phyloP scores from a whole-genome alignment of 1,140 invertebrate genomes.

The Philopotamus ludificatus region DNA sequence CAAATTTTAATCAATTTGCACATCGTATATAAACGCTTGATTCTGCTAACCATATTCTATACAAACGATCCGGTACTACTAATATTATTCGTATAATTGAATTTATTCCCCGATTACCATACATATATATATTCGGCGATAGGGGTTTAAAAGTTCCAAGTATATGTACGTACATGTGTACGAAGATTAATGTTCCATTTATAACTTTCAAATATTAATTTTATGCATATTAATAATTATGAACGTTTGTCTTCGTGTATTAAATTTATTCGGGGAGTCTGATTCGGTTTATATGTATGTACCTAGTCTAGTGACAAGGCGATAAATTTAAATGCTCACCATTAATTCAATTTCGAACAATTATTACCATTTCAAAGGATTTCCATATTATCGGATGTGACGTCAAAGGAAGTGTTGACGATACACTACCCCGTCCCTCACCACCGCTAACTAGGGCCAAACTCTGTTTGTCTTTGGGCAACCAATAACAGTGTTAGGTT shows the following conservation, averaged over 20 bases:
- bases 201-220: too few species aligned
- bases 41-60: not conserved
- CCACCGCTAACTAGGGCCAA: too few species aligned
- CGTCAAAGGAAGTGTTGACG: slow-evolving; percentile 20
- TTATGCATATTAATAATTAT: not conserved
- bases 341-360: slow-evolving; percentile 19
- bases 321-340: slow-evolving; percentile 14
- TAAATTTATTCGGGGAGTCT: not conserved
- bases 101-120: too few species aligned
- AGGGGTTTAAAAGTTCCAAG: too few species aligned
- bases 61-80: too few species aligned
- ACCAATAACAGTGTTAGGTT: too few species aligned
- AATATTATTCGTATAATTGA: too few species aligned
- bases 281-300: not conserved
- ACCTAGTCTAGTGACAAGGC: not conserved
- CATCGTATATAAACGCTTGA: slow-evolving; percentile 4
- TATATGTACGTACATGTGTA: too few species aligned
- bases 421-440: not conserved
- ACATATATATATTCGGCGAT: too few species aligned
- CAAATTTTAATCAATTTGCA: slow-evolving; percentile 29
- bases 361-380: slow-evolving; percentile 24
- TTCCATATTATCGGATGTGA: slow-evolving; percentile 17
- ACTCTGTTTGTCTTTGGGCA: too few species aligned
- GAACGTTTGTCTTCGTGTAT: not conserved
- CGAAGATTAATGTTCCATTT: too few species aligned